Base-by-base conservation (phyloP, 2,797 vertebrate species). In the Hoplostethus atlanticus region DNA sequence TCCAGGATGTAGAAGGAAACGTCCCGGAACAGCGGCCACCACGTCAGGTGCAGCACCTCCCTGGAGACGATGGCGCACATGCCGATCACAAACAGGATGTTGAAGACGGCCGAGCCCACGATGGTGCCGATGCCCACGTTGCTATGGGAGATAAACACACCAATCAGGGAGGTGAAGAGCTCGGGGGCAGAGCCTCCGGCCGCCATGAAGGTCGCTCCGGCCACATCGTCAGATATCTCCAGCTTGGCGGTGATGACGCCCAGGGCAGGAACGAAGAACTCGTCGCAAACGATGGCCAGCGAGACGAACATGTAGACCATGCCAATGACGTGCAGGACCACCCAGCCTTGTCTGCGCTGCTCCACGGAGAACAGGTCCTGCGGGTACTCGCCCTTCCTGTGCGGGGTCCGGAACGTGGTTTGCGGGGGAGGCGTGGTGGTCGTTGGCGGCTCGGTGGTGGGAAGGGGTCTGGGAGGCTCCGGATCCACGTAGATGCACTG, bases 121-220 rank as follows among this genome's bases (percentile, higher is more conserved):
- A 97, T 98, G 83, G 97, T 98, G 64, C 97, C 96, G 50, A 98
- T 96, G 84, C 97, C 97, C 75, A 98, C 95, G 5, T 98, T 98
- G 91, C 96, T 98, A 91, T 96, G 96, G 13, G 97, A 96, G 85
- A 98, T 93, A 91, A 98, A 98, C 83, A 97, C 96, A 0, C 97
- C 97, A 11, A 98, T 98, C 71, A 98, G 94, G 47, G 97, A 97
- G 50, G 97, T 98, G 92, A 98, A 98, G 80, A 98, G 97, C 91
- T 98, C 97, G 0, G 97, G 97, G 68, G 97, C 97, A 0, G 97
- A 98, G 69, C 97, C 97, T 36, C 97, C 97, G 0, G 97, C 97
- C 3, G 97, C 97, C 97, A 98, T 98, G 89, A 98, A 98, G 1
- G 97, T 98, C 55, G 97, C 97, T 0, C 97, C 97, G 5, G 97